Percentiles rank a stretch among this genome's conserved stretches.
phyloP scores from a whole-genome alignment of 2,888 invertebrate genomes.

The Drosophila seclusa region DNA sequence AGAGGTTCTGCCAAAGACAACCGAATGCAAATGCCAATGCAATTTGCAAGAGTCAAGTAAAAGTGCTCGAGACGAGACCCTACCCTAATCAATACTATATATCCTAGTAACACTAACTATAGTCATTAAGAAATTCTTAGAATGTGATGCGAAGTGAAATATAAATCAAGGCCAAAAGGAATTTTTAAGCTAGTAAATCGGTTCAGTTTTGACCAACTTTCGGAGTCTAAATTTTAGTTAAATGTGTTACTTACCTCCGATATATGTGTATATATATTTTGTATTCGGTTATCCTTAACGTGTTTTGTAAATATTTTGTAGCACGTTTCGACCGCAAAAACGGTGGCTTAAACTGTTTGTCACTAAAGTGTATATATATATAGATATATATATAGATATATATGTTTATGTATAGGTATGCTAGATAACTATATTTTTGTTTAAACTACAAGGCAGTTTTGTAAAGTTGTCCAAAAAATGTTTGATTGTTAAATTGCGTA shows the following conservation, averaged over 20 bases:
- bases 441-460: conserved; percentile 69
- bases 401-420: conserved; percentile 16
- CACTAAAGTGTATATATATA: conserved; percentile 20
- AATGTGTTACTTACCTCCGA: conserved; percentile 38
- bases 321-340: conserved; percentile 25
- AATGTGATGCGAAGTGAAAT: background rate
- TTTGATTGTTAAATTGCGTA: conserved; percentile 41
- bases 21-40: background rate
- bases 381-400: background rate
- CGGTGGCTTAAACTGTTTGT: conserved; percentile 22
- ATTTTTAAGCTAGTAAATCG: background rate
- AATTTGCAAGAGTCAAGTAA: conserved; percentile 8
- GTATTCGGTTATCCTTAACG: conserved; percentile 33
- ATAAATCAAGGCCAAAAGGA: background rate
- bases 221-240: background rate
- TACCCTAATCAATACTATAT: background rate
- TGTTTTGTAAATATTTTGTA: conserved; percentile 52
- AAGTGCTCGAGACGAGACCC: conserved; percentile 5
- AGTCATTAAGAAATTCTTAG: background rate
- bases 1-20: conserved; percentile 5
- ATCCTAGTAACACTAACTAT: background rate
- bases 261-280: conserved; percentile 13
- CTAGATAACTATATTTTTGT: conserved; percentile 37
- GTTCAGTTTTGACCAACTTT: background rate
- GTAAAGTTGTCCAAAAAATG: conserved; percentile 72